These are phyloP conservation scores for Steinernema scapterisci DNA, from an alignment of 2,888 invertebrate species.

Conservation along the genomic window DNA sequence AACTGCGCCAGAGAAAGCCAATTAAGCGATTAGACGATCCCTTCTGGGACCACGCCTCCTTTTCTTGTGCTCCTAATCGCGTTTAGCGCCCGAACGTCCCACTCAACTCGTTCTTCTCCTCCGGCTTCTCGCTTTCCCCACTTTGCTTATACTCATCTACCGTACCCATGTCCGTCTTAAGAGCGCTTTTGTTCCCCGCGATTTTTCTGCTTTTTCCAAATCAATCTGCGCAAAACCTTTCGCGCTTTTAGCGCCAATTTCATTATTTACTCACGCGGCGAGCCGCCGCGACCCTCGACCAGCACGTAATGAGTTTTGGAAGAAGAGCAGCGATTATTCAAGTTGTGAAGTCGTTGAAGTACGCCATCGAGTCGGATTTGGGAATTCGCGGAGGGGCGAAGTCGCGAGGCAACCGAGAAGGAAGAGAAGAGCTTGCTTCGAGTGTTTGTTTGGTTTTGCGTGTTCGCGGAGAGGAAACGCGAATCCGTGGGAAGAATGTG, in stretches of 20 bases:
- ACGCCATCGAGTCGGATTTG: slow-evolving; percentile 29
- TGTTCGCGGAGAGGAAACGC: neutral
- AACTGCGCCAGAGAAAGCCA: neutral
- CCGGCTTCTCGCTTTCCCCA: neutral
- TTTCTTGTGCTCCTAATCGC: slow-evolving; percentile 23
- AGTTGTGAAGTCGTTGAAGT: slow-evolving; percentile 21
- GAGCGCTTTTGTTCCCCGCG: no score
- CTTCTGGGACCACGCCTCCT: neutral
- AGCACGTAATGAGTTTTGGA: slow-evolving; percentile 27
- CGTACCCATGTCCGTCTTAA: neutral
- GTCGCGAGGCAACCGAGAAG: neutral
- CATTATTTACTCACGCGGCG: slow-evolving; percentile 30
- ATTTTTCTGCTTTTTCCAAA: neutral
- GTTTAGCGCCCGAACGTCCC: slow-evolving; percentile 8
- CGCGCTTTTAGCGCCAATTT: slow-evolving; percentile 27
- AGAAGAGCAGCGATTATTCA: slow-evolving; percentile 26
- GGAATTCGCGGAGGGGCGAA: neutral
- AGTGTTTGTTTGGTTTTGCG: slow-evolving; percentile 27
- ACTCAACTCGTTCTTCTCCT: slow-evolving; percentile 15
- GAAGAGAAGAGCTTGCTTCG: neutral
- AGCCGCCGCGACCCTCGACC: slow-evolving; percentile 20
- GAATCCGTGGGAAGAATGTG: slow-evolving; percentile 9
- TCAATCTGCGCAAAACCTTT: slow-evolving; percentile 12
- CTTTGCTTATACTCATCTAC: neutral
- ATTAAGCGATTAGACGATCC: slow-evolving; percentile 5